A percentile compares a stretch with the other conserved stretches of the same genome.
These are phyloP conservation scores for Azorinus chamasolen DNA, from an alignment of 2,888 invertebrate genomes.

Conservation along the genomic window DNA sequence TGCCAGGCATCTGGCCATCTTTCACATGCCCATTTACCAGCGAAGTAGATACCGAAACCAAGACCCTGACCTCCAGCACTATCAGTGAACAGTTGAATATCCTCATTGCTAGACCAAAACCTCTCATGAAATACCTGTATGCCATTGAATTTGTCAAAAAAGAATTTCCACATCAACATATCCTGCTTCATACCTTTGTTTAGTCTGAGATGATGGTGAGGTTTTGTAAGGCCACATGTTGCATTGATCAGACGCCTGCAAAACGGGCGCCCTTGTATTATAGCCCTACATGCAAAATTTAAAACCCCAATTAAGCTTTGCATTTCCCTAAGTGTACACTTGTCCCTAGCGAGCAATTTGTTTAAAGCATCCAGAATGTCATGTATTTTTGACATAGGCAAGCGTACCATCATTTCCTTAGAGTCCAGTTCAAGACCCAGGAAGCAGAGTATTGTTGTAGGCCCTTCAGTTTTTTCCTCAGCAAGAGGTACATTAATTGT, in stretches of 20 bases:
- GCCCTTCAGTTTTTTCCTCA: constrained; percentile 17
- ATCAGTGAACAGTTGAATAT: constrained; percentile 41
- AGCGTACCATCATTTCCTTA: not conserved
- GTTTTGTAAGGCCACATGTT: constrained; percentile 7
- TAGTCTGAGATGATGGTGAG: constrained; percentile 4
- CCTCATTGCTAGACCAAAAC: constrained; percentile 38
- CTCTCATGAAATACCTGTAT: constrained; percentile 31
- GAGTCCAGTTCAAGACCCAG: constrained; percentile 15
- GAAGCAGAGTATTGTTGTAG: constrained; percentile 3
- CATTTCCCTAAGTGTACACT: not conserved
- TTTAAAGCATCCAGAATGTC: not conserved
- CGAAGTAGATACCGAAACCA: constrained; percentile 42
- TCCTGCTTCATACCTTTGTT: constrained; percentile 17
- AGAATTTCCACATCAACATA: constrained; percentile 21
- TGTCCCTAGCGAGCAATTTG: not conserved
- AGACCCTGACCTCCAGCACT: constrained; percentile 33
- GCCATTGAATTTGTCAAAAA: constrained; percentile 38
- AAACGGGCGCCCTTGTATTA: constrained; percentile 6
- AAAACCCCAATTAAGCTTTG: constrained; percentile 1
- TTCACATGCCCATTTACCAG: constrained; percentile 18
- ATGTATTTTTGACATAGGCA: not conserved
- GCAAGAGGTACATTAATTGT: constrained; percentile 4
- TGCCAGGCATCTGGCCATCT: constrained; percentile 35
- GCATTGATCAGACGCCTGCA: constrained; percentile 9
- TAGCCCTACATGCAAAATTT: constrained; percentile 9